Conservation (phyloP, 2,113 vertebrate species). For the Xiphias gladius region DNA sequence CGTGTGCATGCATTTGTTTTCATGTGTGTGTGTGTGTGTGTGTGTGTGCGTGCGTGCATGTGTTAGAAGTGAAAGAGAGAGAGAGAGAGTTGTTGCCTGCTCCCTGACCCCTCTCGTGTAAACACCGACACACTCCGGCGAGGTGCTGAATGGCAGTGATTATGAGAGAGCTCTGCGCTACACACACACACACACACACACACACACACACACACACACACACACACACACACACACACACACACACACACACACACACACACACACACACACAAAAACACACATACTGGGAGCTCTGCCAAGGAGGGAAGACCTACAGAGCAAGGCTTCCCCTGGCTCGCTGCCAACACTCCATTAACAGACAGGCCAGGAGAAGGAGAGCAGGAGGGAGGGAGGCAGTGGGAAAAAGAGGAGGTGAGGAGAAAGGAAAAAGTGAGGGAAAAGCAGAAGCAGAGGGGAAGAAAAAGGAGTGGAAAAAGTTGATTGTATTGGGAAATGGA, state of each 20-base stretch:
- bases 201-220: constrained; percentile 58
- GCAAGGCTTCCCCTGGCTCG: constrained; percentile 80
- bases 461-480: constrained; percentile 19
- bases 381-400: constrained; percentile 14
- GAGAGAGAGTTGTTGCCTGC: constrained; percentile 80
- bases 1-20: constrained; percentile 8
- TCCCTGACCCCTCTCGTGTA: constrained; percentile 83
- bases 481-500: constrained; percentile 21
- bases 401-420: constrained; percentile 31
- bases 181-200: constrained; percentile 52
- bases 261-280: constrained; percentile 50
- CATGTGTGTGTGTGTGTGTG: background rate
- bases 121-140: constrained; percentile 83
- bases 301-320: constrained; percentile 84
- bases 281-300: constrained; percentile 76
- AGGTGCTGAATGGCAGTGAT: constrained; percentile 85
- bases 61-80: constrained; percentile 23
- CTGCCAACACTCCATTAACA: constrained; percentile 77
- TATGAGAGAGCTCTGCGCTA: constrained; percentile 75
- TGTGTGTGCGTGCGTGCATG: background rate
- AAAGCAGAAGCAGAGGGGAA: constrained; percentile 20
- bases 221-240: constrained; percentile 50
- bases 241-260: constrained; percentile 59
- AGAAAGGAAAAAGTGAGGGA: constrained; percentile 22
- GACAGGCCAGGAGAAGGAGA: constrained; percentile 40